Base-by-base conservation (phyloP, 2,797 vertebrate genomes). In the Nannoperca australis region DNA sequence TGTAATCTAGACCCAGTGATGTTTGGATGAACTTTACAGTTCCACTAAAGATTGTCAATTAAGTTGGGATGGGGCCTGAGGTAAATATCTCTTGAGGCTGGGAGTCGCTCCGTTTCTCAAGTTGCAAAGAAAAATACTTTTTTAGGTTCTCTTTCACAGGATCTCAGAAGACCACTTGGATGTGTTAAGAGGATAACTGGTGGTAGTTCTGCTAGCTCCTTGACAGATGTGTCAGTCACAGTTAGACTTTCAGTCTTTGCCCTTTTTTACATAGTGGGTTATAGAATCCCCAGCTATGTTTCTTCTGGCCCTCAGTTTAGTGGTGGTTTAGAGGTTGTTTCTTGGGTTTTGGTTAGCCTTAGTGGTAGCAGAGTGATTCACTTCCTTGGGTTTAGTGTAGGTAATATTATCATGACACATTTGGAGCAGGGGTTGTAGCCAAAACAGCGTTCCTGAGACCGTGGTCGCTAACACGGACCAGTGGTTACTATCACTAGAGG, bases 81-180 rank as follows among this genome's bases (percentile, higher is more conserved):
- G 63, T 66, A 10, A 47, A 61, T 61, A 51, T 10, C 22, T 51
- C 2, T 12, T 51, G 20, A 10, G 2, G 11, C 8, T 11, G 49
- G 22, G n/a, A 51, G 49, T 7, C 20, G 0, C 55, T 18, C 44
- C 49, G 30, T 60, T 60, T 59, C 2, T 24, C 68, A 13, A 50
- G 42, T 60, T 60, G 32, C 44, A 58, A 34, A 34, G 32, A 34
- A 34, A 34, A 32, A n/a, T 47, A 17, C 7, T 47, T 20, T 20
- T 49, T 49, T 20, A 24, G 72, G 53, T 72, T 49, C 59, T 27
- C 18, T 24, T 40, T 70, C 3, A 9, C 32, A 64, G 30, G 49
- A 56, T 50, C 5, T 70, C 67, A 40, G 34, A 77, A 27, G 38
- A n/a, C 66, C 59, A 30, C 42, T 47, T 32, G 30, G 3, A 56